These are phyloP conservation scores for Pteria penguin DNA, from an alignment of 2,888 invertebrate species.

Conservation along the genomic window DNA sequence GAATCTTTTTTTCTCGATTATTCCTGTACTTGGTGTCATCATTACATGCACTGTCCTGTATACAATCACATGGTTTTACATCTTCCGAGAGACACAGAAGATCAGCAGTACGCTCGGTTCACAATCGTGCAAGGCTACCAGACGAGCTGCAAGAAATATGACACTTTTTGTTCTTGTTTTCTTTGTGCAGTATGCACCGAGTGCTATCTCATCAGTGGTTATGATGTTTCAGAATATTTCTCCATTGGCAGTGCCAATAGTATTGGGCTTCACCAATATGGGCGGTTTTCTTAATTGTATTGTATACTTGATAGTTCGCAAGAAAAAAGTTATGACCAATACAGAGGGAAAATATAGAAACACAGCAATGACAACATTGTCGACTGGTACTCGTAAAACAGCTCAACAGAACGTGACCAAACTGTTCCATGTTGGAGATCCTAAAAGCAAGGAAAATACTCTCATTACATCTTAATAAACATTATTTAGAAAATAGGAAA, in stretches of 20 bases:
- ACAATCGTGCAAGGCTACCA: not conserved
- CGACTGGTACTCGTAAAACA: too few species aligned
- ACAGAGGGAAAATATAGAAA: too few species aligned
- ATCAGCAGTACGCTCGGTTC: not conserved
- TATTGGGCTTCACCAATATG: not conserved
- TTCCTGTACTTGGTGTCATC: not conserved
- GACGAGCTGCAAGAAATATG: not conserved
- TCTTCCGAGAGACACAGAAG: not conserved
- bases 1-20: not conserved
- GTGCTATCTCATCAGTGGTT: not conserved
- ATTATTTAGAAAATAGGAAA: too few species aligned
- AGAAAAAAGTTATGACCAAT: too few species aligned
- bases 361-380: too few species aligned
- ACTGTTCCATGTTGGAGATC: too few species aligned
- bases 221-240: not conserved
- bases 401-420: too few species aligned
- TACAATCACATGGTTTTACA: not conserved
- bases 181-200: not conserved
- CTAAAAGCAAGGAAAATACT: too few species aligned
- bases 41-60: not conserved
- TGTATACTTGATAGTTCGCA: not conserved
- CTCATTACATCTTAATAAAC: too few species aligned
- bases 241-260: not conserved
- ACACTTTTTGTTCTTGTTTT: not conserved
- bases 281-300: not conserved